phyloP scores from a whole-genome alignment of 1,140 invertebrate genomes.

The Drosophila ironensis region DNA sequence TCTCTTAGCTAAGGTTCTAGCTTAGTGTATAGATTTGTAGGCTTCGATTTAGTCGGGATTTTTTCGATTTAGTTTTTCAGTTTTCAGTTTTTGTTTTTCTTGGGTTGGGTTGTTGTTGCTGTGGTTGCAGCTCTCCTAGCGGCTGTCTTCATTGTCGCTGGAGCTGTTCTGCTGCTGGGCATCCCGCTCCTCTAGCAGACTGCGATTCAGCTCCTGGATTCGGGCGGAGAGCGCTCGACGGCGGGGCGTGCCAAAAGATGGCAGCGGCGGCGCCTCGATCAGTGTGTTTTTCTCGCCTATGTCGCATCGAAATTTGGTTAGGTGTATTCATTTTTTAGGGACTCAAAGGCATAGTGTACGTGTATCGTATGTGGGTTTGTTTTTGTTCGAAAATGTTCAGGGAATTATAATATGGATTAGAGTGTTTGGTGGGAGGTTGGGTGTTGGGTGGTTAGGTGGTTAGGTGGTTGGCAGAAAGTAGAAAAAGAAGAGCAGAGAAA shows the following conservation, averaged over 20 bases:
- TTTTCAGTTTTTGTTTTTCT: conserved; percentile 7
- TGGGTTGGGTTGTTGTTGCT: conserved; percentile 55
- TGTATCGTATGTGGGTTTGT: conserved; percentile 19
- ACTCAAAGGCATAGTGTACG: conserved; percentile 6
- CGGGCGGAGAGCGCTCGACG: conserved; percentile 75
- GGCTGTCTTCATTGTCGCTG: conserved; percentile 80
- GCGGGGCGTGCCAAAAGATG: conserved; percentile 77
- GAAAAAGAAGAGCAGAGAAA: conserved; percentile 77
- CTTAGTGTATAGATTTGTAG: conserved; percentile 46
- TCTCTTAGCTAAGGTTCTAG: conserved; percentile 50
- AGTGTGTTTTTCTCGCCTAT: conserved; percentile 80
- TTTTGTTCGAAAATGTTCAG: conserved; percentile 27
- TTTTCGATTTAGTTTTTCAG: conserved; percentile 27
- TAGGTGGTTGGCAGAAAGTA: conserved; percentile 54
- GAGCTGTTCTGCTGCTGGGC: conserved; percentile 78
- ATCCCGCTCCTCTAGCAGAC: conserved; percentile 76
- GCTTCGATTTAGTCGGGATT: conserved; percentile 1
- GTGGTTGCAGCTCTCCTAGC: conserved; percentile 55
- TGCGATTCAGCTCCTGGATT: conserved; percentile 79
- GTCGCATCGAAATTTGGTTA: conserved; percentile 34
- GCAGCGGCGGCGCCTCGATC: conserved; percentile 75
- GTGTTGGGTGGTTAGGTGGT: too few relatives aligned
- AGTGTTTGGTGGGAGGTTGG: too few relatives aligned
- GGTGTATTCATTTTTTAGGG: conserved; percentile 16
- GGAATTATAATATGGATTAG: too few relatives aligned